A percentile compares a stretch with the other conserved stretches of the same genome.
Conservation (phyloP, 2,888 invertebrate genomes). For the Drosophila nigricruria region DNA sequence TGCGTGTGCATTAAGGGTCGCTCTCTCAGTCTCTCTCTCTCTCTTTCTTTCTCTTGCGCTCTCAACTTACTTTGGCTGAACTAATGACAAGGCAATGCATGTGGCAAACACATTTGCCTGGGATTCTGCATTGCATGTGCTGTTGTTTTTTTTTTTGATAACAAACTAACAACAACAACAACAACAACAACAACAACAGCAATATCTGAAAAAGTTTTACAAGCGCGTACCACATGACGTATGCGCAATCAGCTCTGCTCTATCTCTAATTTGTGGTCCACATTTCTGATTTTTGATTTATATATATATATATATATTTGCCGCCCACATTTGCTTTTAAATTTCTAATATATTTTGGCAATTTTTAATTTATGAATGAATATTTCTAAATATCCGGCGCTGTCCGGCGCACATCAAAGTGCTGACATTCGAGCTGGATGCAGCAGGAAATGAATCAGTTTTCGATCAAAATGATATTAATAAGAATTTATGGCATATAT, state of each 20-base stretch:
- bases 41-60: neutral
- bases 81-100: conserved; percentile 77
- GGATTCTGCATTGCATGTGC: conserved; percentile 37
- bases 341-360: conserved; percentile 4
- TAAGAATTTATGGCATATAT: conserved; percentile 16
- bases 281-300: conserved; percentile 1
- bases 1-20: conserved; percentile 69
- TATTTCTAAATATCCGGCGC: conserved; percentile 55
- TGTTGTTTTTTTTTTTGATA: neutral
- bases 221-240: conserved; percentile 30
- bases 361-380: conserved; percentile 57
- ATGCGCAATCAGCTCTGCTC: conserved; percentile 43
- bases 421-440: conserved; percentile 58
- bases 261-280: neutral
- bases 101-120: conserved; percentile 59
- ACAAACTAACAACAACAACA: conserved; percentile 4
- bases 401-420: conserved; percentile 71
- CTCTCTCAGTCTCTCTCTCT: conserved; percentile 19
- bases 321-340: conserved; percentile 8
- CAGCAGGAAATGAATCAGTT: conserved; percentile 68
- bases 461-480: conserved; percentile 35
- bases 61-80: conserved; percentile 36
- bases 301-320: neutral
- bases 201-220: neutral
- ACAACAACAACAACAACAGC: too few species aligned